A percentile compares a stretch with the other conserved stretches of the same genome.
phyloP scores from a whole-genome alignment of 2,113 vertebrate species.

The Cynoglossus semilaevis region DNA sequence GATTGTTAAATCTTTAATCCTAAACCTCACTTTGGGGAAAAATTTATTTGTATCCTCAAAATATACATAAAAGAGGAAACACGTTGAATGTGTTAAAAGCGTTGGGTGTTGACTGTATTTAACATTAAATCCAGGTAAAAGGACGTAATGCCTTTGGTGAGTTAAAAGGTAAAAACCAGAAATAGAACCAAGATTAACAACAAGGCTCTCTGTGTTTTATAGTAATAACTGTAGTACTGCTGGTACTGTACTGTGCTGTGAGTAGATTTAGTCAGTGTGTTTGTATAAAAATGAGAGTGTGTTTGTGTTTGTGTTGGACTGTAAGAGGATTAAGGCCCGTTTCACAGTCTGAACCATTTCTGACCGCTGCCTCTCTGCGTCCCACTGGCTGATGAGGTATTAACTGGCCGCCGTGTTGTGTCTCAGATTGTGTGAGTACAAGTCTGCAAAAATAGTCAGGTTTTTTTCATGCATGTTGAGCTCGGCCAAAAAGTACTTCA shows the following conservation, averaged over 20 bases:
- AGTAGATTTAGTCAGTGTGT: constrained; percentile 28
- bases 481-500: background rate
- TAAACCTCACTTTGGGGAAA: too few species aligned
- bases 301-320: constrained; percentile 35
- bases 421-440: constrained; percentile 10
- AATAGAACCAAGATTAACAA: background rate
- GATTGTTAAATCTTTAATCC: too few species aligned
- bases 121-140: too few species aligned
- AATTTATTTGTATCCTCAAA: too few species aligned
- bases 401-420: constrained; percentile 36
- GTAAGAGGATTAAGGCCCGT: constrained; percentile 65
- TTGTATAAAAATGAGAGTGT: constrained; percentile 45
- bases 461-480: constrained; percentile 1
- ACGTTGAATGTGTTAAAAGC: too few species aligned
- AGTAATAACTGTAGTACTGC: constrained; percentile 2
- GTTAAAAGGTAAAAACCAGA: background rate
- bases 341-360: constrained; percentile 43
- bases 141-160: too few species aligned
- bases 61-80: too few species aligned
- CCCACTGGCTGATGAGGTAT: constrained; percentile 48
- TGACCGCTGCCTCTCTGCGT: constrained; percentile 29
- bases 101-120: too few species aligned
- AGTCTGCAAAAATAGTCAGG: background rate
- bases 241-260: constrained; percentile 15
- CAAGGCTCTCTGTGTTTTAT: background rate